A percentile compares a stretch with the other conserved stretches of the same genome.
Conservation (phyloP, 2,888 invertebrate genomes). For the Orthonychiurus folsomi region DNA sequence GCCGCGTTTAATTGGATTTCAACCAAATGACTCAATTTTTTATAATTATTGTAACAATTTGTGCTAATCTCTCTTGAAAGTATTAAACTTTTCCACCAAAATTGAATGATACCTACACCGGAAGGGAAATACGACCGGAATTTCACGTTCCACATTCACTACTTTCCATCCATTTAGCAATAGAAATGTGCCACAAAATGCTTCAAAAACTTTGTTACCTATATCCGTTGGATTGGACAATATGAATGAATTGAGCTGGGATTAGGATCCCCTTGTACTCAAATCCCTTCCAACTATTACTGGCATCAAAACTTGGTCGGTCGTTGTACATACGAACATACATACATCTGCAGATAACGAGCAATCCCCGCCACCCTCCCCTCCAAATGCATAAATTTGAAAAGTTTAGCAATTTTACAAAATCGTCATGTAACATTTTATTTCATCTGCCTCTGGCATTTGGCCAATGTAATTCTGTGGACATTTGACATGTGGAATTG, state of each 20-base stretch:
- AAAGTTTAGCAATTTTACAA: constrained; percentile 1
- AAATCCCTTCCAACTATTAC: not conserved
- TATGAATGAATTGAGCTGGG: not conserved
- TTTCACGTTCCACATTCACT: not conserved
- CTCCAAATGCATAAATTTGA: constrained; percentile 1
- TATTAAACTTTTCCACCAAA: too few relatives aligned
- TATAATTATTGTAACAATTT: too few relatives aligned
- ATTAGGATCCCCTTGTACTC: not conserved
- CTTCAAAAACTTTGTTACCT: not conserved
- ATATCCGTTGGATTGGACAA: not conserved
- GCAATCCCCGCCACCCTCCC: too few relatives aligned
- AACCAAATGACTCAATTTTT: too few relatives aligned
- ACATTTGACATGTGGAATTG: not conserved
- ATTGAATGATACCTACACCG: too few relatives aligned
- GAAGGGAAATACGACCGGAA: not conserved
- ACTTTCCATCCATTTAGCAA: not conserved
- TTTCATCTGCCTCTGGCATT: not conserved
- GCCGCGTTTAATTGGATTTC: too few relatives aligned
- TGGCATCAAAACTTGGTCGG: too few relatives aligned
- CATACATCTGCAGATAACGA: too few relatives aligned
- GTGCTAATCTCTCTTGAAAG: too few relatives aligned
- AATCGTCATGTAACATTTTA: constrained; percentile 1
- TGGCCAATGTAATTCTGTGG: not conserved
- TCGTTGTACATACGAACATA: too few relatives aligned
- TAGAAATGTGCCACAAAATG: not conserved